Conservation (phyloP, 1,140 invertebrate genomes). For the Akabosia matsudoensis region DNA sequence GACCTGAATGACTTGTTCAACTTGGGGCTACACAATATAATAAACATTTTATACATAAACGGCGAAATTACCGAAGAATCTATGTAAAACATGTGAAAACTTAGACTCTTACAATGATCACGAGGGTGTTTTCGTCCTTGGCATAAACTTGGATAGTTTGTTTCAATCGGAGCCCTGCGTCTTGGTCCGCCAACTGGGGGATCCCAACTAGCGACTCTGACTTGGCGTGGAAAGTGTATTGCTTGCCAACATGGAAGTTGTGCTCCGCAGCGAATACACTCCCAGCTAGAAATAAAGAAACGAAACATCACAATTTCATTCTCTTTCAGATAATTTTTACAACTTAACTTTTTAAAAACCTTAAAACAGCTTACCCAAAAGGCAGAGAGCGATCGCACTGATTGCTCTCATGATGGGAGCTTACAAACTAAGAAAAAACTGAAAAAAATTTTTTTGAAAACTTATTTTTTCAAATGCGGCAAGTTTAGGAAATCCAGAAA, state of each 20-base stretch:
- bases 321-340: background rate
- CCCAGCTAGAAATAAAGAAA: background rate
- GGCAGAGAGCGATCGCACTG: constrained; percentile 10
- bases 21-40: background rate
- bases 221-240: constrained; percentile 3
- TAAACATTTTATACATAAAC: background rate
- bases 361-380: constrained; percentile 3
- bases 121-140: background rate
- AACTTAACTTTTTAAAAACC: background rate
- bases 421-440: background rate
- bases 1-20: background rate
- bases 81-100: background rate
- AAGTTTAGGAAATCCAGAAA: background rate
- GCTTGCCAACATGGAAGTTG: constrained; percentile 21
- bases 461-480: background rate
- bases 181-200: constrained; percentile 4
- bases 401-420: constrained; percentile 23
- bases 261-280: constrained; percentile 20
- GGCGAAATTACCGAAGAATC: too few relatives aligned
- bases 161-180: background rate
- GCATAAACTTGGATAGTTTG: background rate
- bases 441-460: background rate
- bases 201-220: background rate
- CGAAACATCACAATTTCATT: background rate
- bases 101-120: background rate